Conservation (phyloP, 1,140 invertebrate species). For the Myzus persicae region DNA sequence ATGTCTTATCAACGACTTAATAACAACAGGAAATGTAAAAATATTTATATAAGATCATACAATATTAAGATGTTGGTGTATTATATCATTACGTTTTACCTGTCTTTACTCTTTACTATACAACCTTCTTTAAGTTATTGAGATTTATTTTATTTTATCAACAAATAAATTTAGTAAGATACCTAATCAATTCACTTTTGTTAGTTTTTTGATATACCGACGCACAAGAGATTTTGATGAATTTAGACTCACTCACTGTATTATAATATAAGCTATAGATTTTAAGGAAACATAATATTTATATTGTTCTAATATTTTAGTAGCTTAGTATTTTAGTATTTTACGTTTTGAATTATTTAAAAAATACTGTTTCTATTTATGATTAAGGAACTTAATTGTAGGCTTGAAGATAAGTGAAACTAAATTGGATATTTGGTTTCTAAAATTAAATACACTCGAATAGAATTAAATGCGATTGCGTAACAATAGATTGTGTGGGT, state of each 20-base stretch:
- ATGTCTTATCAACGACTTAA: neutral
- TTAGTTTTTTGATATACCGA: neutral
- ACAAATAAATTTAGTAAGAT: too few relatives aligned
- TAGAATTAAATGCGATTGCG: constrained; percentile 31
- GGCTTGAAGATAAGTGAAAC: neutral
- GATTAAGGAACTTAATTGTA: neutral
- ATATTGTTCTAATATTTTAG: neutral
- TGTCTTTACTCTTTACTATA: neutral
- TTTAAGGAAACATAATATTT: neutral
- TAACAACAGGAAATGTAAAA: neutral
- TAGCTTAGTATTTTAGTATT: too few relatives aligned
- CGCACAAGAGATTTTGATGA: neutral
- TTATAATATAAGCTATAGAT: neutral
- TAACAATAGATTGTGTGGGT: constrained; percentile 13
- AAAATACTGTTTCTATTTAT: neutral
- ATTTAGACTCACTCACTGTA: neutral
- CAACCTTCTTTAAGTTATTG: neutral
- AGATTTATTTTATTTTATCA: neutral
- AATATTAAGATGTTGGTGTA: neutral
- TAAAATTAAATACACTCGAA: constrained; percentile 24
- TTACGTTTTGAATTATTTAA: neutral
- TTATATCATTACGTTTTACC: neutral
- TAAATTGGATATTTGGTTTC: neutral
- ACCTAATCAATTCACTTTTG: too few relatives aligned
- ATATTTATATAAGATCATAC: neutral